Percentiles rank a stretch among this genome's conserved stretches.
Evolutionary conservation across 2,888 invertebrate genomes (phyloP).

Genomic region (Colletes collaris): DNA sequence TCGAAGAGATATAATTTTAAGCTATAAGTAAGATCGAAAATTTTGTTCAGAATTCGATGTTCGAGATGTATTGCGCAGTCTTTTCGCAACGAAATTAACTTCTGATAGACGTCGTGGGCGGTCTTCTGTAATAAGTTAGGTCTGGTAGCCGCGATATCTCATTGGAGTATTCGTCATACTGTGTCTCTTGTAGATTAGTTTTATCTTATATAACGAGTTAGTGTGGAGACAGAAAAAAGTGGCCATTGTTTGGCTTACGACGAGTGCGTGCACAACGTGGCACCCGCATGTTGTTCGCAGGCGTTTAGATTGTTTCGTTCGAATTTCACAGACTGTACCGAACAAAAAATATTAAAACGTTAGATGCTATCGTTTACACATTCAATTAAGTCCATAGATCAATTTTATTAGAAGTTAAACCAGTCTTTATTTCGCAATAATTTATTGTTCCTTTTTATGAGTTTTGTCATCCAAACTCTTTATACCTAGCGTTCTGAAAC

Average conservation of each 20-base stretch:
- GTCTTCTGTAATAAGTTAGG: conserved; percentile 36
- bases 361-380: background rate
- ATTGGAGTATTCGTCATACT: conserved; percentile 26
- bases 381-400: background rate
- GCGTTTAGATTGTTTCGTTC: conserved; percentile 11
- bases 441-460: too few relatives aligned
- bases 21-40: background rate
- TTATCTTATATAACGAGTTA: conserved; percentile 63
- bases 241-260: conserved; percentile 56
- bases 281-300: conserved; percentile 57
- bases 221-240: conserved; percentile 57
- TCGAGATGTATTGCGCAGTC: background rate
- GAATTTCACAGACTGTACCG: background rate
- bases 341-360: conserved; percentile 7
- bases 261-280: conserved; percentile 49
- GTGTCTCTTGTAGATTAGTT: conserved; percentile 63
- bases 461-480: too few relatives aligned
- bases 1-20: too few relatives aligned
- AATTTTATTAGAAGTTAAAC: background rate
- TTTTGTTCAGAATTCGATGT: background rate
- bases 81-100: background rate
- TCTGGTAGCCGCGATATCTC: conserved; percentile 36
- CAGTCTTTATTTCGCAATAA: conserved; percentile 2
- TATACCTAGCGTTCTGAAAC: too few relatives aligned
- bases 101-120: conserved; percentile 24